Conservation (phyloP, 1,140 invertebrate species). For the Musca vetustissima region DNA sequence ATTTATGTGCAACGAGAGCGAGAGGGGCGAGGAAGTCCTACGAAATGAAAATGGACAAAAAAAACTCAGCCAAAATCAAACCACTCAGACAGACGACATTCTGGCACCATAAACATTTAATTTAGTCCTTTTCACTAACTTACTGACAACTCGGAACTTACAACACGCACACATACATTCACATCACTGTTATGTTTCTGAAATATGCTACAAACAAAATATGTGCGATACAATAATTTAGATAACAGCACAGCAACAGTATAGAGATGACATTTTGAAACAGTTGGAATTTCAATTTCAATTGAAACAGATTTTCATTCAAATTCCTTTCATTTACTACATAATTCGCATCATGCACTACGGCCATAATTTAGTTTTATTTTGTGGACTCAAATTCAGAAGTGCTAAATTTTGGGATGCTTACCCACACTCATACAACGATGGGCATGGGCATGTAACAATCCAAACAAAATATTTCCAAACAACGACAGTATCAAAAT, state of each 20-base stretch:
- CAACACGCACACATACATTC: too few species aligned
- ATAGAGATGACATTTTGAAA: not conserved
- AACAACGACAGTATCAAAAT: not conserved
- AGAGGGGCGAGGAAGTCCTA: not conserved
- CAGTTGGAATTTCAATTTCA: slow-evolving; percentile 2
- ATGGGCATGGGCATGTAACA: too few species aligned
- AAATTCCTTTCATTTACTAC: not conserved
- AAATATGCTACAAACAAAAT: slow-evolving; percentile 10
- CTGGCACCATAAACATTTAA: slow-evolving; percentile 23
- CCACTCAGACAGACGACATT: slow-evolving; percentile 15
- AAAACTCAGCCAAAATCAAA: too few species aligned
- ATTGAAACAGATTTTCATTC: slow-evolving; percentile 6
- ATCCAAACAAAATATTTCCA: too few species aligned
- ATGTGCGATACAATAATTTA: not conserved
- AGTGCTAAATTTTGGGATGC: too few species aligned
- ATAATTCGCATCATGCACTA: too few species aligned
- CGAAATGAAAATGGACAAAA: too few species aligned
- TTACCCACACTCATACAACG: too few species aligned
- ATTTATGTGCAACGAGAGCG: not conserved
- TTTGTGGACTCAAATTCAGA: too few species aligned
- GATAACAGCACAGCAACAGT: not conserved
- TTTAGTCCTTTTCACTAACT: slow-evolving; percentile 15
- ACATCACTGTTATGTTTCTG: not conserved
- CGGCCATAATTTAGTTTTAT: too few species aligned
- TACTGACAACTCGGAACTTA: too few species aligned